These are phyloP conservation scores for Dicentrarchus labrax DNA, from an alignment of 2,113 vertebrate genomes.

Conservation along the genomic window DNA sequence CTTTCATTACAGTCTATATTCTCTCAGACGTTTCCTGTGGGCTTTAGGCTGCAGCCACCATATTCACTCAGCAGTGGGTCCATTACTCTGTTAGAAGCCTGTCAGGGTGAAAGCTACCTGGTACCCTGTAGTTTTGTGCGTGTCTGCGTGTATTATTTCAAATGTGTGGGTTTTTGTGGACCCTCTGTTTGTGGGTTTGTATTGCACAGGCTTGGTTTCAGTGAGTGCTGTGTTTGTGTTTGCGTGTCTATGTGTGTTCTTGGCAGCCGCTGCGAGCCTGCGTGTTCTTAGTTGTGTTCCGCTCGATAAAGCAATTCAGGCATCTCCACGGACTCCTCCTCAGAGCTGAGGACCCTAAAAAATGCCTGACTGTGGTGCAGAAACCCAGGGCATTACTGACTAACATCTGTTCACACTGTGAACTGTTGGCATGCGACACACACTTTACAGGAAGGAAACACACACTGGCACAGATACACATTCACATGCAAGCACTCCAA, in stretches of 20 bases:
- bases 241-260: constrained; percentile 55
- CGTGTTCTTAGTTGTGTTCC: constrained; percentile 67
- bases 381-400: constrained; percentile 72
- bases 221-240: constrained; percentile 38
- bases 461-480: constrained; percentile 39
- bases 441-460: constrained; percentile 55
- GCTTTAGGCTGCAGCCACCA: constrained; percentile 26
- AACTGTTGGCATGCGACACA: constrained; percentile 75
- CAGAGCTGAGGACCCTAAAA: constrained; percentile 78
- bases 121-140: constrained; percentile 23
- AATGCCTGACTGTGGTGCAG: constrained; percentile 70
- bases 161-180: constrained; percentile 12
- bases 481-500: constrained; percentile 32
- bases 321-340: constrained; percentile 70
- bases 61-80: constrained; percentile 35
- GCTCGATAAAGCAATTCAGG: constrained; percentile 73
- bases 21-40: constrained; percentile 26
- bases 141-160: constrained; percentile 30
- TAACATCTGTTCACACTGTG: constrained; percentile 87
- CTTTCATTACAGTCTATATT: constrained; percentile 15
- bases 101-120: constrained; percentile 28
- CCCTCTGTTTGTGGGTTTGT: constrained; percentile 31
- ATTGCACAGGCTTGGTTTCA: constrained; percentile 20
- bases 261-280: constrained; percentile 53
- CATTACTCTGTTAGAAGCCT: constrained; percentile 41